Evolutionary conservation across 23 tunicate species (phyloP).

Genomic region (Ascidia mentula): DNA sequence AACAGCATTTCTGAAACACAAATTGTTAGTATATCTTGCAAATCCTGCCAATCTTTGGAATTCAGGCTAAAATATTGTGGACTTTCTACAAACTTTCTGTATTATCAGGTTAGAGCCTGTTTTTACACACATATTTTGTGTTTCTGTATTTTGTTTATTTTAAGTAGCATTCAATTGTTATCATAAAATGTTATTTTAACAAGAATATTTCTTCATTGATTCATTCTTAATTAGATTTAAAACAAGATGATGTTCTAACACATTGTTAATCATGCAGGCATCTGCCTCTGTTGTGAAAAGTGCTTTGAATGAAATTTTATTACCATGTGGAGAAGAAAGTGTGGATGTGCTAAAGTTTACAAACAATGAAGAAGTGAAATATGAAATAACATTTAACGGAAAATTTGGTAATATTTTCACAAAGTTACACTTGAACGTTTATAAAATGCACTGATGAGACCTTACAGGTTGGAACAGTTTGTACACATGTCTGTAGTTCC

Average conservation of each 20-base stretch:
- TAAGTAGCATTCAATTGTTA: too few species aligned
- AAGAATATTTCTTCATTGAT: too few species aligned
- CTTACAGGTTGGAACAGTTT: too few species aligned
- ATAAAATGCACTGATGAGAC: too few species aligned
- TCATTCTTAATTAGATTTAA: too few species aligned
- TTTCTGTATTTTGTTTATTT: too few species aligned
- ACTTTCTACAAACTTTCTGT: background rate
- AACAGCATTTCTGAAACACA: background rate
- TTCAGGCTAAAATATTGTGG: background rate
- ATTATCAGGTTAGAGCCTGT: background rate
- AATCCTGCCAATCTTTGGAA: background rate
- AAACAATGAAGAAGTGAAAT: background rate
- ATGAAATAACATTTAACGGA: background rate
- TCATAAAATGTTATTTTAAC: too few species aligned
- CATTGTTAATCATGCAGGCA: too few species aligned
- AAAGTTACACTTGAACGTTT: too few species aligned
- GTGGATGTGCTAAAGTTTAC: background rate
- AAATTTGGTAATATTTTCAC: constrained; percentile 17
- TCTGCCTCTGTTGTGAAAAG: background rate
- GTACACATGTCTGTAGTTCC: too few species aligned
- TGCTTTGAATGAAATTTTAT: background rate
- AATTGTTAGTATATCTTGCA: background rate
- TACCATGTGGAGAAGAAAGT: background rate
- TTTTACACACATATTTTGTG: too few species aligned
- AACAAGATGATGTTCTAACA: too few species aligned